Percentiles rank a stretch among this genome's conserved stretches.
Evolutionary conservation across 2,797 vertebrate genomes (phyloP).

Genomic region (Moxostoma hubbsi): DNA sequence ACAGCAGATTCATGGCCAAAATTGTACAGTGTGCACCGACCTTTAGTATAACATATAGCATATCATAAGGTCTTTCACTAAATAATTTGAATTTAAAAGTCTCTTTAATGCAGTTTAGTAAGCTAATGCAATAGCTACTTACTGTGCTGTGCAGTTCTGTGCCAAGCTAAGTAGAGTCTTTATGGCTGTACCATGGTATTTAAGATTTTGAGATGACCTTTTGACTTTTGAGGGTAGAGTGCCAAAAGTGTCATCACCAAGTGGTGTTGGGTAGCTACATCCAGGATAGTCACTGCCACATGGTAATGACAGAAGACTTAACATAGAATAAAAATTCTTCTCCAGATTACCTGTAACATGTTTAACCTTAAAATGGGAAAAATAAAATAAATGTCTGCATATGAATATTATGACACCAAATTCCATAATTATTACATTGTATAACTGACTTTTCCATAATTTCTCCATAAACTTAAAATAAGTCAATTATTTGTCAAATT

Average conservation of each 20-base stretch:
- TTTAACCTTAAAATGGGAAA: slow-evolving; percentile 63
- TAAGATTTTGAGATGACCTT: slow-evolving; percentile 73
- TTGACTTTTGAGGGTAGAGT: slow-evolving; percentile 78
- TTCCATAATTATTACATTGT: too few relatives aligned
- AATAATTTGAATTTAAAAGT: too few relatives aligned
- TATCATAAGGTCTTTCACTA: background rate
- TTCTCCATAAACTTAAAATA: too few relatives aligned
- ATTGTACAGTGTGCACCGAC: too few relatives aligned
- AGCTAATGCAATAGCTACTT: slow-evolving; percentile 73
- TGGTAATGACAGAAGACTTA: slow-evolving; percentile 84
- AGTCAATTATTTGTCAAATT: too few relatives aligned
- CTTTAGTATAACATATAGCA: too few relatives aligned
- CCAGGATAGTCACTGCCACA: slow-evolving; percentile 76
- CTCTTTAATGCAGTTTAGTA: background rate
- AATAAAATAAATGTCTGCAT: too few relatives aligned
- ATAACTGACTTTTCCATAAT: too few relatives aligned
- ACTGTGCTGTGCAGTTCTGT: slow-evolving; percentile 81
- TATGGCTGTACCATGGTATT: slow-evolving; percentile 86
- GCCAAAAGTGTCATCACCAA: slow-evolving; percentile 78
- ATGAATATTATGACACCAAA: too few relatives aligned
- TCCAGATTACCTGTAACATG: slow-evolving; percentile 60
- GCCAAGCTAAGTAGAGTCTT: slow-evolving; percentile 86
- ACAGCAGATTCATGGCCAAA: too few relatives aligned
- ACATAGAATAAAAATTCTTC: slow-evolving; percentile 67
- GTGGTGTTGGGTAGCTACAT: slow-evolving; percentile 77